phyloP scores from a whole-genome alignment of 2,113 vertebrate species.

The Psephotus haematonotus region DNA sequence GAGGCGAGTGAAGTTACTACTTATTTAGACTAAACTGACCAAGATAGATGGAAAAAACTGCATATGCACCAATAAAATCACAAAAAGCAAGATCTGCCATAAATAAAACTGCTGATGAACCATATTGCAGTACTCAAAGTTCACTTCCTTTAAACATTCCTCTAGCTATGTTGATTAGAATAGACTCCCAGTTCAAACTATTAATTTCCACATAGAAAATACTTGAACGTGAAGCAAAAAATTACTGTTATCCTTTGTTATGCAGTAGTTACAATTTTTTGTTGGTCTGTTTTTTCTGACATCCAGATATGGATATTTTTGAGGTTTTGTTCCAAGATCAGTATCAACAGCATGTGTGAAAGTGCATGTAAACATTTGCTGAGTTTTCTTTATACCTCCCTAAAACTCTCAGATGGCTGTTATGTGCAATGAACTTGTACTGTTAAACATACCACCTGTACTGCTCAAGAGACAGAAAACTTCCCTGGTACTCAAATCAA shows the following conservation, averaged over 20 bases:
- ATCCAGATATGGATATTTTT: not conserved
- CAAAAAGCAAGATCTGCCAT: not conserved
- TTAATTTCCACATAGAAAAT: not conserved
- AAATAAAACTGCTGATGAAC: not conserved
- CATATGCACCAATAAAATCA: not conserved
- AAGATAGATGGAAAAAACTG: constrained; percentile 2
- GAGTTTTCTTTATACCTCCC: not conserved
- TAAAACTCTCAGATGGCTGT: not conserved
- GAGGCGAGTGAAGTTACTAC: not conserved
- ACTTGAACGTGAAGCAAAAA: not conserved
- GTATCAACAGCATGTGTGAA: not conserved
- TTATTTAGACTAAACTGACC: constrained; percentile 14
- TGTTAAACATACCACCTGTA: not conserved
- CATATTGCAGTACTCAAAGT: not conserved
- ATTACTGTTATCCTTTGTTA: not conserved
- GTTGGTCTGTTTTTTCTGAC: not conserved
- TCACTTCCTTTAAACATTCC: not conserved
- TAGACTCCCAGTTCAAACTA: not conserved
- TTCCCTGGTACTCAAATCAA: not conserved
- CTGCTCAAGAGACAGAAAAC: not conserved
- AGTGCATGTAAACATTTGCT: not conserved
- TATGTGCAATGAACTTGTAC: not conserved
- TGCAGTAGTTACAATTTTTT: not conserved
- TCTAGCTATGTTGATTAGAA: not conserved
- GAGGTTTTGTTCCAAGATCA: not conserved